These are phyloP conservation scores for Phasianus colchicus DNA, from an alignment of 2,113 vertebrate genomes.

Conservation along the genomic window DNA sequence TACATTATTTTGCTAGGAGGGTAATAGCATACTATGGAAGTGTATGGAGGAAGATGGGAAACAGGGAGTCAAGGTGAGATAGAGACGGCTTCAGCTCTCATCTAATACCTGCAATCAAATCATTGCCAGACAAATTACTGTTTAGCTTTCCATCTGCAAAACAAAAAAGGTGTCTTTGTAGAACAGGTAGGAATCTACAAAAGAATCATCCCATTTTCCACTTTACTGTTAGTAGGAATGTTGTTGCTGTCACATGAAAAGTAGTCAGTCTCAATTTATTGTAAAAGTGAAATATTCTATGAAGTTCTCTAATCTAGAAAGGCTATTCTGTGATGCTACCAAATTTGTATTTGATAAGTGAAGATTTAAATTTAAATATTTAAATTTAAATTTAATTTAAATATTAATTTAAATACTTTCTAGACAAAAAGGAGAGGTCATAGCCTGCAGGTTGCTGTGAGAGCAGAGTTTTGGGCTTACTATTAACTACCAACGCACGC, in stretches of 20 bases:
- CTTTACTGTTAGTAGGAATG: neutral
- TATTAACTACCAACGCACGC: neutral
- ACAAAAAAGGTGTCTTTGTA: neutral
- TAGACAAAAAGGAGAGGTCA: neutral
- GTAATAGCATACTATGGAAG: neutral
- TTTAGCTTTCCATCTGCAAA: neutral
- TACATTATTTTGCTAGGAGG: accelerated
- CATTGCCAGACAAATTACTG: neutral
- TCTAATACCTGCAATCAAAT: neutral
- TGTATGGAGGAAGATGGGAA: neutral
- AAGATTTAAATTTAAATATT: neutral
- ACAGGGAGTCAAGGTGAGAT: accelerated
- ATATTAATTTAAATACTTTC: neutral
- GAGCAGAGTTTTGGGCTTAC: neutral
- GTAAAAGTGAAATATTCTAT: neutral
- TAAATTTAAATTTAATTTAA: no score
- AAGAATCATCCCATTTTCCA: neutral
- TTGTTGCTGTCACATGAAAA: neutral
- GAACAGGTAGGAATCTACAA: neutral
- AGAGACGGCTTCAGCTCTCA: neutral
- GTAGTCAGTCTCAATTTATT: neutral
- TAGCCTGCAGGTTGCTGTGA: accelerated
- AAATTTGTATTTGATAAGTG: neutral
- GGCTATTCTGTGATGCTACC: neutral
- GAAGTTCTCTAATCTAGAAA: neutral